phyloP scores from a whole-genome alignment of 2,113 vertebrate species.

The Gavia stellata region DNA sequence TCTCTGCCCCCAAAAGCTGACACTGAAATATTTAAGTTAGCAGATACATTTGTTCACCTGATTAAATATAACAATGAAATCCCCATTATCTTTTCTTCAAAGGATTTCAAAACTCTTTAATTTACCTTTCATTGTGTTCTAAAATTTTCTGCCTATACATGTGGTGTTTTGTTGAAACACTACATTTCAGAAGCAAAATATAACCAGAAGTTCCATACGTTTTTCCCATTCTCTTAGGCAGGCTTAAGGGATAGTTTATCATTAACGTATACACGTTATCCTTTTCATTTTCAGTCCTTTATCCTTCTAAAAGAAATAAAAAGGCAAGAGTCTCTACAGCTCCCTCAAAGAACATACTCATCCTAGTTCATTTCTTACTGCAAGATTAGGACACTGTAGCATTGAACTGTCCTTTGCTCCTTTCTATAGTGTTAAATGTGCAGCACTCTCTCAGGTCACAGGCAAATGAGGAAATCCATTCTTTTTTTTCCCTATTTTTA shows the following conservation, averaged over 20 bases:
- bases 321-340: not conserved
- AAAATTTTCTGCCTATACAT: not conserved
- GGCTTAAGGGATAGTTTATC: not conserved
- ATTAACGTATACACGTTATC: not conserved
- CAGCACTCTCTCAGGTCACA: not conserved
- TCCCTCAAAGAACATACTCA: not conserved
- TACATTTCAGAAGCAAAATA: not conserved
- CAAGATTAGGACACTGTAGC: not conserved
- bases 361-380: not conserved
- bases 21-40: not conserved
- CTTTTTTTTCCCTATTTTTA: not conserved
- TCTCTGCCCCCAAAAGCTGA: not conserved
- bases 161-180: not conserved
- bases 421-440: not conserved
- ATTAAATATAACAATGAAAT: not conserved
- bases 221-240: not conserved
- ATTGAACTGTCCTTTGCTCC: not conserved
- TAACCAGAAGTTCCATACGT: not conserved
- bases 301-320: not conserved
- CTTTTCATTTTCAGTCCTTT: not conserved
- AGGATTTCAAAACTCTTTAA: not conserved
- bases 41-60: not conserved
- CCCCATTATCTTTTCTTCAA: not conserved
- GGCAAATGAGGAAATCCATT: not conserved
- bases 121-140: not conserved